phyloP scores from a whole-genome alignment of 2,113 vertebrate species.

The Pteropus alecto region DNA sequence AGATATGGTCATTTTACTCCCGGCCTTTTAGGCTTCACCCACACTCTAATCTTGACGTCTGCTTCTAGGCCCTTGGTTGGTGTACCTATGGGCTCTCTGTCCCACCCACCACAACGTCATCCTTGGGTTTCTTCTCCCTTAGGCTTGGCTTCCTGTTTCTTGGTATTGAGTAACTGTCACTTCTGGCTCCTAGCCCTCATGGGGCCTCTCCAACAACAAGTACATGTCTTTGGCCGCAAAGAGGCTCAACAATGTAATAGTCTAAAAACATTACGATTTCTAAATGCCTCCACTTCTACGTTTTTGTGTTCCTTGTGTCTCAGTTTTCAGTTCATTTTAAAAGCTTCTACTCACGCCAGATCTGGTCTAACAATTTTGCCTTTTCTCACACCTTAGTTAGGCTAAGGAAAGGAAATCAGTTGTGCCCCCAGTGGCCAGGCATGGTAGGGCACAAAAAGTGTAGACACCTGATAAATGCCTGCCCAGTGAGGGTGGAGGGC shows the following conservation, averaged over 20 bases:
- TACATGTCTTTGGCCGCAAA: not conserved
- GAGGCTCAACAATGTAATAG: not conserved
- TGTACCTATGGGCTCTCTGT: not conserved
- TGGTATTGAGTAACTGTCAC: not conserved
- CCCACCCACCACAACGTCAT: not conserved
- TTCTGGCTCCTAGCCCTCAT: not conserved
- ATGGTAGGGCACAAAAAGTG: not conserved
- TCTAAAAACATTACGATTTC: not conserved
- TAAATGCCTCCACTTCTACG: not conserved
- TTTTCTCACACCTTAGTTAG: not conserved
- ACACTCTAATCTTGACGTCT: not conserved
- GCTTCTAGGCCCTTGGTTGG: not conserved
- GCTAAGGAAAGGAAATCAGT: not conserved
- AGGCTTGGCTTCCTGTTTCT: not conserved
- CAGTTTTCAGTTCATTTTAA: not conserved
- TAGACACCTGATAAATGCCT: not conserved
- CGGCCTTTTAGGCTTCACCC: not conserved
- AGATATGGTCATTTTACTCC: not conserved
- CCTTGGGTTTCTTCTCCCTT: not conserved
- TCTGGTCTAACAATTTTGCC: not conserved
- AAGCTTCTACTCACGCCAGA: not conserved
- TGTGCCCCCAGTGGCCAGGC: not conserved
- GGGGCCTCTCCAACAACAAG: not conserved
- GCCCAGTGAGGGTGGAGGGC: not conserved
- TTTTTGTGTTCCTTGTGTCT: not conserved